phyloP scores from a whole-genome alignment of 2,797 vertebrate species.

The Vespertilio murinus region DNA sequence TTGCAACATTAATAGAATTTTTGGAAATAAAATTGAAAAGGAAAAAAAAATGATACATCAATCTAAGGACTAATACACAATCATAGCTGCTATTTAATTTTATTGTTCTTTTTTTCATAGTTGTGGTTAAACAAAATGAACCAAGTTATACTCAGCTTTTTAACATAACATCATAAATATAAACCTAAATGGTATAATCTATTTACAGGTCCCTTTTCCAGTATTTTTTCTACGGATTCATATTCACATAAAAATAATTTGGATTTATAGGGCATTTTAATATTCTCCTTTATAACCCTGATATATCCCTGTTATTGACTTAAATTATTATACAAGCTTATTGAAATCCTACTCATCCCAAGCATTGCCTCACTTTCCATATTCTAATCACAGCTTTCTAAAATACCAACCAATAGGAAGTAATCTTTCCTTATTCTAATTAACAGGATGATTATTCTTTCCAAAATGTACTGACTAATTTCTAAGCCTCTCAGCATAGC shows the following conservation, averaged over 20 bases:
- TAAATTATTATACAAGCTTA: neutral
- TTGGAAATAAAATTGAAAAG: neutral
- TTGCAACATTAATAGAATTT: neutral
- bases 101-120: neutral
- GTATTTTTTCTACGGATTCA: neutral
- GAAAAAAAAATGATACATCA: neutral
- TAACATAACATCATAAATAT: neutral
- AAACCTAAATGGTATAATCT: neutral
- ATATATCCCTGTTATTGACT: neutral
- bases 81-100: neutral
- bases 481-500: neutral
- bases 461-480: neutral
- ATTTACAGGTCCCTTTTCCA: neutral
- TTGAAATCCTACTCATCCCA: neutral
- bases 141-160: neutral
- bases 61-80: neutral
- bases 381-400: neutral
- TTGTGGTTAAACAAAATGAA: conserved; percentile 16
- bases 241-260: neutral
- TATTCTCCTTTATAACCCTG: neutral
- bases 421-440: neutral
- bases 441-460: conserved; percentile 11
- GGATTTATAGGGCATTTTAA: neutral
- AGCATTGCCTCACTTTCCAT: neutral
- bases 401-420: neutral